These are phyloP conservation scores for Cyprinus carpio DNA, from an alignment of 2,113 vertebrate genomes.

Conservation along the genomic window DNA sequence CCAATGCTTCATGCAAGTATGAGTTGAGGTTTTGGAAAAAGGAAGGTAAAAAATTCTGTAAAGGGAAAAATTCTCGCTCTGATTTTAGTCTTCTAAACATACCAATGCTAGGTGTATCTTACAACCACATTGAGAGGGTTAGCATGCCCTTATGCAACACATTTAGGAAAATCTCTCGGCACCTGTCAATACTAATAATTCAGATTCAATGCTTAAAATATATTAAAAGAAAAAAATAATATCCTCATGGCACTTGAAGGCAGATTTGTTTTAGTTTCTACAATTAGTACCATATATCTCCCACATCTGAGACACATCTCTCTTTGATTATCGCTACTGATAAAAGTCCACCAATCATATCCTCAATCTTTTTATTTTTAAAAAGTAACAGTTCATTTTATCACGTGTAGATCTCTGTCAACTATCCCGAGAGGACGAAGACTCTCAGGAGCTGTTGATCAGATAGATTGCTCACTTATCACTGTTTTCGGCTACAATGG, in stretches of 20 bases:
- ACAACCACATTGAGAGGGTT: slow-evolving; percentile 6
- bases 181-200: slow-evolving; percentile 34
- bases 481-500: slow-evolving; percentile 59
- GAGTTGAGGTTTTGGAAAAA: slow-evolving; percentile 34
- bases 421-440: slow-evolving; percentile 40
- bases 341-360: slow-evolving; percentile 42
- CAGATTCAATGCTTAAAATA: not conserved
- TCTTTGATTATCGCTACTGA: slow-evolving; percentile 12
- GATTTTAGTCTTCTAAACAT: not conserved
- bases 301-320: slow-evolving; percentile 16
- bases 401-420: slow-evolving; percentile 53
- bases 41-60: not conserved
- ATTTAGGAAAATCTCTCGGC: slow-evolving; percentile 2
- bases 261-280: slow-evolving; percentile 12
- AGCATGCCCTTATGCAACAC: not conserved
- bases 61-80: not conserved
- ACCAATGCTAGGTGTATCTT: slow-evolving; percentile 15
- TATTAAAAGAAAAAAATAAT: too few relatives aligned
- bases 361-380: slow-evolving; percentile 18
- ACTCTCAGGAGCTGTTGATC: slow-evolving; percentile 60
- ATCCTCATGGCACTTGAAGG: not conserved
- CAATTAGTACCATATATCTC: not conserved
- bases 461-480: slow-evolving; percentile 62
- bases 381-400: slow-evolving; percentile 43
- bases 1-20: slow-evolving; percentile 37